Conservation (phyloP, 2,113 vertebrate species). For the Phrynosoma blainvillii region DNA sequence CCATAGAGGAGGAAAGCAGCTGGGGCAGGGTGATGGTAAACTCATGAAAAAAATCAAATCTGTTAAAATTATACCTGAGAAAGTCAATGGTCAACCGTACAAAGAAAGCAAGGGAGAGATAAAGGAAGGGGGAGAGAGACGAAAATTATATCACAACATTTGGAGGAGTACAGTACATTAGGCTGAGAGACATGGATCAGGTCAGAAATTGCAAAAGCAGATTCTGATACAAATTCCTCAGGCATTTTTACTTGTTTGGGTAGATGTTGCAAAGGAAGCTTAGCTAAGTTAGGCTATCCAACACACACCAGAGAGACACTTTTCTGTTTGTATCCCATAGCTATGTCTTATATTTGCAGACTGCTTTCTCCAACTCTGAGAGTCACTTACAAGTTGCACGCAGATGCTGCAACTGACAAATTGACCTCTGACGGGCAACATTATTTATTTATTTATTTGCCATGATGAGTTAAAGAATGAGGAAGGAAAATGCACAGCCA, state of each 20-base stretch:
- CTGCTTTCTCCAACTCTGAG: not conserved
- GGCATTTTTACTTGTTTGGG: not conserved
- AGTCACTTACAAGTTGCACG: constrained; percentile 51
- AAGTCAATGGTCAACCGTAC: too few species aligned
- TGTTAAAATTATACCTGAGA: too few species aligned
- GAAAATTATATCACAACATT: too few species aligned
- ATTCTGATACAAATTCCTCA: not conserved
- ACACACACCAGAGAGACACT: not conserved
- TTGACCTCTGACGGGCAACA: constrained; percentile 43
- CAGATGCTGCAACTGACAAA: not conserved
- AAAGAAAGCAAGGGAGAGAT: too few species aligned
- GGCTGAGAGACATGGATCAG: not conserved
- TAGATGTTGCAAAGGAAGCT: not conserved
- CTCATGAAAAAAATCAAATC: too few species aligned
- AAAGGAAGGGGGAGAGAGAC: too few species aligned
- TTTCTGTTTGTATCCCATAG: too few species aligned
- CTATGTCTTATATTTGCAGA: not conserved
- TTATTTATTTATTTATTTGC: too few species aligned
- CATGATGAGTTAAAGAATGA: not conserved
- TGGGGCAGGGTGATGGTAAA: too few species aligned
- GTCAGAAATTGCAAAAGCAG: not conserved
- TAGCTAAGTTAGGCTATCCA: not conserved
- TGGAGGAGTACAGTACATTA: too few species aligned
- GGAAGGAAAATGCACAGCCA: constrained; percentile 23
- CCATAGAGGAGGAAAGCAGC: too few species aligned